phyloP scores from a whole-genome alignment of 2,113 vertebrate genomes.

The Varanus komodoensis region DNA sequence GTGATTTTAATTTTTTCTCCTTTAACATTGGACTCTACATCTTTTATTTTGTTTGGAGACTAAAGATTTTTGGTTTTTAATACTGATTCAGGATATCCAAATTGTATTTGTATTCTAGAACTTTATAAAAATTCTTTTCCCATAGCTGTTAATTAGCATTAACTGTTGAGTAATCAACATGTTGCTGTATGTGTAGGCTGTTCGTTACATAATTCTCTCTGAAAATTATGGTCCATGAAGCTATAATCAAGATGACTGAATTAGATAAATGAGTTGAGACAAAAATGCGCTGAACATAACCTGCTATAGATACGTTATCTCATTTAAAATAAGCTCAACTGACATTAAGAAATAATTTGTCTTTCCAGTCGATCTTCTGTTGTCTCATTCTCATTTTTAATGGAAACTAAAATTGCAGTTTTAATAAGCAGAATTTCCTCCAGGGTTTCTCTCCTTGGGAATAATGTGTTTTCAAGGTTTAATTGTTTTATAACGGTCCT shows the following conservation, averaged over 20 bases:
- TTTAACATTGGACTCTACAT: constrained; percentile 81
- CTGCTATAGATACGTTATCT: constrained; percentile 82
- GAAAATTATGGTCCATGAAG: constrained; percentile 82
- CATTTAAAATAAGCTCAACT: constrained; percentile 86
- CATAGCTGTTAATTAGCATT: constrained; percentile 87
- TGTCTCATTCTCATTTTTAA: constrained; percentile 87
- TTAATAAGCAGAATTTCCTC: constrained; percentile 89
- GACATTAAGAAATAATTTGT: constrained; percentile 90
- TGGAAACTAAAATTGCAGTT: constrained; percentile 89
- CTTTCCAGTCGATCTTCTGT: constrained; percentile 85
- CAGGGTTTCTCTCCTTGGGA: constrained; percentile 84
- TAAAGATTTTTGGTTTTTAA: constrained; percentile 72
- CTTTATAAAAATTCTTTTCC: constrained; percentile 84
- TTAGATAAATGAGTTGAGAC: constrained; percentile 87
- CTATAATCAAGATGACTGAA: constrained; percentile 86
- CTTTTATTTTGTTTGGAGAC: constrained; percentile 77
- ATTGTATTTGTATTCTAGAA: constrained; percentile 77
- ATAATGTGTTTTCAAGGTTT: constrained; percentile 83
- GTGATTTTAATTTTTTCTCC: constrained; percentile 86
- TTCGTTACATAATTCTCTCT: constrained; percentile 80
- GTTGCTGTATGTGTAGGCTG: constrained; percentile 78
- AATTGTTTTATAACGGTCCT: constrained; percentile 89
- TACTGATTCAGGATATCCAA: constrained; percentile 72
- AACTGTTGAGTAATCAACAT: constrained; percentile 85
- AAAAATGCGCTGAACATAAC: constrained; percentile 80